phyloP scores from a whole-genome alignment of 1,140 invertebrate species.

The Scaptomyza pallida region DNA sequence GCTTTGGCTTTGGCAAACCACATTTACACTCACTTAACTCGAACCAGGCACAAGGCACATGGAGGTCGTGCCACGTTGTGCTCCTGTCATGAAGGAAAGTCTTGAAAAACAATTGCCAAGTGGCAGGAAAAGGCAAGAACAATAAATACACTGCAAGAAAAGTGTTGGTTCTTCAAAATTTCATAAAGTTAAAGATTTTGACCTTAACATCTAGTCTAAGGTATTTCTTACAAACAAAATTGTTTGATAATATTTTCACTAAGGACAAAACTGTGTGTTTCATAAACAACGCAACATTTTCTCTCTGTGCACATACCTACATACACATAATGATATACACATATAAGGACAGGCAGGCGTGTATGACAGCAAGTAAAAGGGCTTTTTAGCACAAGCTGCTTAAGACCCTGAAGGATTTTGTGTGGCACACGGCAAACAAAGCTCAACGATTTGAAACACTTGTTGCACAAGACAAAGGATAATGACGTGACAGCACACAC shows the following conservation, averaged over 20 bases:
- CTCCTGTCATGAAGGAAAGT: conserved; percentile 23
- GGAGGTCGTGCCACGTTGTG: conserved; percentile 36
- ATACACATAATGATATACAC: background rate
- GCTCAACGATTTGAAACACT: conserved; percentile 69
- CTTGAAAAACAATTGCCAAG: conserved; percentile 69
- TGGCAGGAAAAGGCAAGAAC: conserved; percentile 28
- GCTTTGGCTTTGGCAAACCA: conserved; percentile 42
- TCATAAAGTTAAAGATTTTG: too few species aligned
- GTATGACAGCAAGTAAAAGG: conserved; percentile 30
- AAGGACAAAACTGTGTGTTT: too few species aligned
- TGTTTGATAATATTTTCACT: too few species aligned
- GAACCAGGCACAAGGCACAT: conserved; percentile 31
- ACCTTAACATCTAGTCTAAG: too few species aligned
- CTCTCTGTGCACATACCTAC: background rate
- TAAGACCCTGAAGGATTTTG: conserved; percentile 64
- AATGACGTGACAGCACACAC: conserved; percentile 58
- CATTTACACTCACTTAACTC: conserved; percentile 80
- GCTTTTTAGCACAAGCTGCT: conserved; percentile 71
- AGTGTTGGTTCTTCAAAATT: background rate
- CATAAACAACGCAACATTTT: background rate
- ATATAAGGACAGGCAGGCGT: background rate
- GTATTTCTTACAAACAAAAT: too few species aligned
- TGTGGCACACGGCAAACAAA: conserved; percentile 64
- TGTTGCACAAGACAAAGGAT: conserved; percentile 75
- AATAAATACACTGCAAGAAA: background rate